A percentile compares a stretch with the other conserved stretches of the same genome.
These are phyloP conservation scores for Campoletis raptor DNA, from an alignment of 2,888 invertebrate species.

Conservation along the genomic window DNA sequence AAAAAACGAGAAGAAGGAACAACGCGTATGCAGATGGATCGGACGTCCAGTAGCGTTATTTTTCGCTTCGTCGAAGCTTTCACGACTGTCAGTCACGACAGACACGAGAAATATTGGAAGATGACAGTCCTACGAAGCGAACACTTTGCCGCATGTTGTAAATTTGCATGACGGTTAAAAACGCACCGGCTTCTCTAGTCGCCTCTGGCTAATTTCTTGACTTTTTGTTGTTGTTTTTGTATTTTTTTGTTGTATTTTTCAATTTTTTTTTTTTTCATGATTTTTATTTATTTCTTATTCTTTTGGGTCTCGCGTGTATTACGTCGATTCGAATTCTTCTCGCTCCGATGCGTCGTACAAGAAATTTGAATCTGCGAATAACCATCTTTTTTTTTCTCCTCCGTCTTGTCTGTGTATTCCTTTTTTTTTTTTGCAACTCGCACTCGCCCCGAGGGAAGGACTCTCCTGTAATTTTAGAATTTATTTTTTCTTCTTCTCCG, in stretches of 20 bases:
- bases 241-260: background rate
- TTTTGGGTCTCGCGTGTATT: background rate
- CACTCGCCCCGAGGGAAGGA: slow-evolving; percentile 25
- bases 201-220: background rate
- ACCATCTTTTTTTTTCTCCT: slow-evolving; percentile 9
- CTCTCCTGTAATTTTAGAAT: slow-evolving; percentile 40
- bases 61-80: slow-evolving; percentile 46
- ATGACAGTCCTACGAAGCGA: slow-evolving; percentile 37
- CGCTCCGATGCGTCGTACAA: slow-evolving; percentile 57
- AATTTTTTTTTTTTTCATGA: background rate
- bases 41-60: slow-evolving; percentile 45
- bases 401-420: background rate
- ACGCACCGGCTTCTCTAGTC: background rate
- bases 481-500: slow-evolving; percentile 27
- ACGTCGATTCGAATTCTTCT: slow-evolving; percentile 41
- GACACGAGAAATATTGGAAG: slow-evolving; percentile 50
- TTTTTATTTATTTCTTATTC: background rate
- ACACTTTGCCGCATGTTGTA: slow-evolving; percentile 20
- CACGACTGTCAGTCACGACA: slow-evolving; percentile 64
- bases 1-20: background rate
- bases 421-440: slow-evolving; percentile 1
- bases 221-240: background rate
- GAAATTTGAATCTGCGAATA: slow-evolving; percentile 52
- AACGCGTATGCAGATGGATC: background rate
- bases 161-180: slow-evolving; percentile 32